A percentile compares a stretch with the other conserved stretches of the same genome.
Conservation (phyloP, 2,888 invertebrate genomes). For the Spodoptera picta region DNA sequence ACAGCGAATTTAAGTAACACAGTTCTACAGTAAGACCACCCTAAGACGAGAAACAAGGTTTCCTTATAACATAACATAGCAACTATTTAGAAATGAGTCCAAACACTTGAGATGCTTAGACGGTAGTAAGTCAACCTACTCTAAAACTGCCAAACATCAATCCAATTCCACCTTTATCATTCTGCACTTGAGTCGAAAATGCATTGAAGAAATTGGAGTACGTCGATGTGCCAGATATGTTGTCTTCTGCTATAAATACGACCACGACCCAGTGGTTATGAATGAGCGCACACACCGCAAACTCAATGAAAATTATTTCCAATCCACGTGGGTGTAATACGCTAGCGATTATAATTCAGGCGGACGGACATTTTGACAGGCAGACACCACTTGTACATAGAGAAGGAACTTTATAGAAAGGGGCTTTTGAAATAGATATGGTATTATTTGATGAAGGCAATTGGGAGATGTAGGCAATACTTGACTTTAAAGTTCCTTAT, state of each 20-base stretch:
- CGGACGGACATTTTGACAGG: conserved; percentile 17
- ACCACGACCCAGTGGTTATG: conserved; percentile 31
- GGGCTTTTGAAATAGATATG: no score
- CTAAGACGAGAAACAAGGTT: not conserved
- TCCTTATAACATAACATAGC: not conserved
- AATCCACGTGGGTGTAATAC: conserved; percentile 28
- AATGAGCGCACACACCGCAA: conserved; percentile 47
- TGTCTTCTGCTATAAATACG: conserved; percentile 47
- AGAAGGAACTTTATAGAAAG: no score
- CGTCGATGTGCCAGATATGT: conserved; percentile 36
- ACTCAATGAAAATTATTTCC: conserved; percentile 44
- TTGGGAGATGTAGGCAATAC: no score
- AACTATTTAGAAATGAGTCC: conserved; percentile 23
- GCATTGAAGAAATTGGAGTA: no score
- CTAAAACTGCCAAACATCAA: no score
- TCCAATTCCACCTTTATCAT: no score
- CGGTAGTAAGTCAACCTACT: no score
- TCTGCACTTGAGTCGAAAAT: no score
- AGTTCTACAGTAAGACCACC: not conserved
- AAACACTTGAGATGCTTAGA: conserved; percentile 34
- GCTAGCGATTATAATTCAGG: conserved; percentile 38
- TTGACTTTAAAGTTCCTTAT: no score
- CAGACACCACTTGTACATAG: conserved; percentile 6
- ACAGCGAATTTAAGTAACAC: not conserved
- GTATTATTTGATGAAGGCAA: no score